phyloP scores from a whole-genome alignment of 2,888 invertebrate species.

The Drosophila cognata region DNA sequence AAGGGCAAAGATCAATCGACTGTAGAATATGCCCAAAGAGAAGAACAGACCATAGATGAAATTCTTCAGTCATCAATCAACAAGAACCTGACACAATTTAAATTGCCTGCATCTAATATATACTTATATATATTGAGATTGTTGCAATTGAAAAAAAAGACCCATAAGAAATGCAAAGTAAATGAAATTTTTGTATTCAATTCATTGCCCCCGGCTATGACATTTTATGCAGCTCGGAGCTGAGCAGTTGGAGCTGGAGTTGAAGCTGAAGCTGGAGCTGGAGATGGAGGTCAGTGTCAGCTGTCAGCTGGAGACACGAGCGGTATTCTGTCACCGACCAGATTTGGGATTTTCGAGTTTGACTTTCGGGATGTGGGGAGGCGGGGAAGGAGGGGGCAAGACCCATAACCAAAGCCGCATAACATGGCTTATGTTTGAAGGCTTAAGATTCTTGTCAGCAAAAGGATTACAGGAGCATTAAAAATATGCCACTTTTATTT shows the following conservation, averaged over 20 bases:
- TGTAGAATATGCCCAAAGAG: conserved; percentile 26
- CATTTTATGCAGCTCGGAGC: conserved; percentile 35
- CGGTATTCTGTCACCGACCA: conserved; percentile 58
- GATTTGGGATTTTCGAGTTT: conserved; percentile 56
- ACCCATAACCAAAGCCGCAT: conserved; percentile 5
- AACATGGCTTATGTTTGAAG: conserved; percentile 47
- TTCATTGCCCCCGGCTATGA: conserved; percentile 41
- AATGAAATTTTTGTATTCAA: conserved; percentile 45
- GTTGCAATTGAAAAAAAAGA: conserved; percentile 45
- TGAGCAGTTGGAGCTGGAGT: conserved; percentile 6
- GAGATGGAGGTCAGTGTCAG: conserved; percentile 62
- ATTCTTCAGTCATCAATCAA: conserved; percentile 75
- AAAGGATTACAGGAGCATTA: conserved; percentile 78
- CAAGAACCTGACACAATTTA: conserved; percentile 69
- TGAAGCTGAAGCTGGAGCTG: conserved; percentile 19
- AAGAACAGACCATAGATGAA: conserved; percentile 19
- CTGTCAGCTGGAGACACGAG: conserved; percentile 63
- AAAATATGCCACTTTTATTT: conserved; percentile 59
- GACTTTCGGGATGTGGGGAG: conserved; percentile 15
- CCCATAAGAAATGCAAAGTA: conserved; percentile 28
- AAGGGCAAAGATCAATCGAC: conserved; percentile 67
- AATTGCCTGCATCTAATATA: conserved; percentile 71
- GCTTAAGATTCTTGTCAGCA: conserved; percentile 77
- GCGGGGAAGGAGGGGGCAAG: conserved; percentile 3
- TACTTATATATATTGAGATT: background rate